A percentile compares a stretch with the other conserved stretches of the same genome.
Evolutionary conservation across 2,797 vertebrate species (phyloP).

Genomic region (Molossus molossus): DNA sequence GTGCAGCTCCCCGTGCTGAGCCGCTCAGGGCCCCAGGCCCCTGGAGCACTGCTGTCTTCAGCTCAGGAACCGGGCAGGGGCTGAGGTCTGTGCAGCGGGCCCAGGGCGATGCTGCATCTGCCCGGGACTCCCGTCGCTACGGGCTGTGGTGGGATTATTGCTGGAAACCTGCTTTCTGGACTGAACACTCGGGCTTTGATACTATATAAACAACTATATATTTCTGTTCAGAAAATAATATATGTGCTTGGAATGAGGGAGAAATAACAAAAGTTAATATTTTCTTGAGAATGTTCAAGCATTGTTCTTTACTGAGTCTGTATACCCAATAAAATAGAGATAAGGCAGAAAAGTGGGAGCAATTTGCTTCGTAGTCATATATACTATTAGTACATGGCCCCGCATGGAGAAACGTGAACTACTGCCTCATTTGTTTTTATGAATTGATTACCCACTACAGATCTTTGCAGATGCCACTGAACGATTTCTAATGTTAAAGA

Average conservation of each 20-base stretch:
- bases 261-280: background rate
- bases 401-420: background rate
- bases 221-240: background rate
- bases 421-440: background rate
- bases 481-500: background rate
- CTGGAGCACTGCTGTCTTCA: background rate
- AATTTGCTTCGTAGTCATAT: background rate
- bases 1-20: background rate
- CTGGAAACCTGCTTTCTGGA: background rate
- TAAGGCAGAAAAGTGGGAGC: background rate
- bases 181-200: background rate
- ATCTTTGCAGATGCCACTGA: background rate
- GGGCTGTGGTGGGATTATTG: background rate
- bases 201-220: background rate
- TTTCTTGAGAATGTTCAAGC: background rate
- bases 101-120: background rate
- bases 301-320: background rate
- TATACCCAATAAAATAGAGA: background rate
- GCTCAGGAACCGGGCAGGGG: background rate
- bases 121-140: background rate
- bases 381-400: background rate
- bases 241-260: background rate
- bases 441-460: background rate
- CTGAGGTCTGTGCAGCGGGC: background rate
- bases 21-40: no score